Percentiles rank a stretch among this genome's conserved stretches.
Evolutionary conservation across 2,113 vertebrate genomes (phyloP).

Genomic region (Cepphus grylle): DNA sequence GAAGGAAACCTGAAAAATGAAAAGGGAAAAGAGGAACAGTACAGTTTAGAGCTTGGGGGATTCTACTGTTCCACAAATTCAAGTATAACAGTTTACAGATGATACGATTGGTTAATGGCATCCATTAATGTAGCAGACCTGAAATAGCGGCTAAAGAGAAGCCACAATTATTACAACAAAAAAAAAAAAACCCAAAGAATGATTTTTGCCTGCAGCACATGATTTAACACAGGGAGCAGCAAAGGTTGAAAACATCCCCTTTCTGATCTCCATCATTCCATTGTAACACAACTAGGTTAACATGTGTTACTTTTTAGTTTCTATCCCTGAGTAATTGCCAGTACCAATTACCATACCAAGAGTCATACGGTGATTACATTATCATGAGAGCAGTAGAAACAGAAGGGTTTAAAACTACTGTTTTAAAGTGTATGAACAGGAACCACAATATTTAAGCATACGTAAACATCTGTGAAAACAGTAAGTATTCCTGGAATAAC

Average conservation of each 20-base stretch:
- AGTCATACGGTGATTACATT: background rate
- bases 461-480: background rate
- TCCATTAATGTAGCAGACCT: background rate
- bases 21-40: background rate
- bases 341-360: background rate
- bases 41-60: background rate
- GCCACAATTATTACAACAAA: background rate
- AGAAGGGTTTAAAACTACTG: background rate
- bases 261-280: background rate
- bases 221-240: background rate
- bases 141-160: background rate
- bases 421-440: background rate
- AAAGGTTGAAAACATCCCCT: background rate
- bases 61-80: background rate
- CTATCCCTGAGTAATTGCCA: background rate
- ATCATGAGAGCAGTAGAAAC: background rate
- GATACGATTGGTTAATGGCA: background rate
- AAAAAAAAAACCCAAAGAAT: background rate
- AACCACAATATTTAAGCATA: background rate
- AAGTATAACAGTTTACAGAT: background rate
- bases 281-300: background rate
- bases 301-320: background rate
- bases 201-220: constrained; percentile 1
- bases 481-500: background rate
- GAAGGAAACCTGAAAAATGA: background rate